Evolutionary conservation across 2,113 vertebrate species (phyloP), one percentile per base, ranked within the genome.

Genomic region (Cottus gobio): DNA sequence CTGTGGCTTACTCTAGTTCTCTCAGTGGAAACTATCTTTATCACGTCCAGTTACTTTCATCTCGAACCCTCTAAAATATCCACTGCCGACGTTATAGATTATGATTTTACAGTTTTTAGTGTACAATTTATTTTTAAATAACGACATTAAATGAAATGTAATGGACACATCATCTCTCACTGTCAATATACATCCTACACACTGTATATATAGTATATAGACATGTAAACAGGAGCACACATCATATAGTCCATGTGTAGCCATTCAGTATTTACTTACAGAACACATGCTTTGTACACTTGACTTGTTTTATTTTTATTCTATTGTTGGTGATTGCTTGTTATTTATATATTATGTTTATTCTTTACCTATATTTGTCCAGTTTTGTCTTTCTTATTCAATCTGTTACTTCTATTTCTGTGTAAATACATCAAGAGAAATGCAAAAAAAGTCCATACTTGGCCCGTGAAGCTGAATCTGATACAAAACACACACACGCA

Each of bases 401-500:
- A n/a, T 3, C 48, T 52, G 48, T 48, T 7, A 50, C 18, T 50
- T 52, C 22, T 52, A 9, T n/a, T n/a, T 52, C 1, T n/a, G 7
- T 54, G n/a, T n/a, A 54, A 54, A 24, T n/a, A 52, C 48, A 52
- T 18, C 44, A 18, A 18, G 44, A 6, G 11, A 39, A 12, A 39
- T 39, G 1, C 44, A 54, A 11, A 24, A 52, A 52, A 52, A 24
- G 3, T n/a, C 22, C 50, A 7, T 50, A 7, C 2, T 50, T 50
- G 20, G 46, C 46, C 46, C 18, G 20, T 50, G 20, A 54, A 54
- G 50, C 50, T 54, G 50, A 10, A 24, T 54, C 50, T n/a, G 22
- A 69, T 16, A 66, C 34, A 83, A 65, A 88, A 30, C 69, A 58
- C 48, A 81, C 65, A 37, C 61, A 63, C 61, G 56, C 75, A 50